phyloP scores from a whole-genome alignment of 2,888 invertebrate species.

The Pammene fasciana region DNA sequence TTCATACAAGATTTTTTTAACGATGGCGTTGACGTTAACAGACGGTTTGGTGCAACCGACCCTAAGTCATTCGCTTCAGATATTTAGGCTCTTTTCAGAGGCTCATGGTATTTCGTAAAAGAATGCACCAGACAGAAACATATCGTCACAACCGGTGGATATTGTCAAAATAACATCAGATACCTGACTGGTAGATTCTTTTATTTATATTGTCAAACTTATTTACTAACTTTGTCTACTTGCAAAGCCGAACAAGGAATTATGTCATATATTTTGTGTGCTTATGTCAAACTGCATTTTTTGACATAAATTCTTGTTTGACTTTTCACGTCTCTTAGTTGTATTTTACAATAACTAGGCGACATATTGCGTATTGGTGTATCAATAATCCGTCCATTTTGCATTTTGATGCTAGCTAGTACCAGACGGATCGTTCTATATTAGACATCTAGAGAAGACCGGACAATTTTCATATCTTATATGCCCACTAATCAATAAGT shows the following conservation, averaged over 20 bases:
- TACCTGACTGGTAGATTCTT: conserved; percentile 10
- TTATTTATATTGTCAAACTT: conserved; percentile 12
- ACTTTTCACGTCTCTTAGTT: conserved; percentile 4
- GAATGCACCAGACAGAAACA: conserved; percentile 14
- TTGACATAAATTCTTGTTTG: not conserved
- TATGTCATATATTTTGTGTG: not conserved
- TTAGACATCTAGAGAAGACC: not conserved
- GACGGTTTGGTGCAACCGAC: no score
- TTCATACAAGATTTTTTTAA: no score
- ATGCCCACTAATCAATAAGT: conserved; percentile 4
- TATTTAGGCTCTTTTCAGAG: conserved; percentile 11
- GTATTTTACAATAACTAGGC: conserved; percentile 10
- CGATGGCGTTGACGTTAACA: no score
- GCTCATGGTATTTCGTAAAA: not conserved
- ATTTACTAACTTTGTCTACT: not conserved
- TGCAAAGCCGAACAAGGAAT: conserved; percentile 1
- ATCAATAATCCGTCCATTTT: not conserved
- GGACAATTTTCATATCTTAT: conserved; percentile 3
- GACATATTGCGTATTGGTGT: conserved; percentile 4
- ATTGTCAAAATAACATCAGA: conserved; percentile 13
- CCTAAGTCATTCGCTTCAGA: not conserved
- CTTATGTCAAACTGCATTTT: not conserved
- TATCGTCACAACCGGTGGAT: conserved; percentile 16
- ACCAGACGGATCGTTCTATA: not conserved
- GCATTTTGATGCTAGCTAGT: not conserved